Evolutionary conservation across 2,113 vertebrate species (phyloP).

Genomic region (Megaceryle torquata): DNA sequence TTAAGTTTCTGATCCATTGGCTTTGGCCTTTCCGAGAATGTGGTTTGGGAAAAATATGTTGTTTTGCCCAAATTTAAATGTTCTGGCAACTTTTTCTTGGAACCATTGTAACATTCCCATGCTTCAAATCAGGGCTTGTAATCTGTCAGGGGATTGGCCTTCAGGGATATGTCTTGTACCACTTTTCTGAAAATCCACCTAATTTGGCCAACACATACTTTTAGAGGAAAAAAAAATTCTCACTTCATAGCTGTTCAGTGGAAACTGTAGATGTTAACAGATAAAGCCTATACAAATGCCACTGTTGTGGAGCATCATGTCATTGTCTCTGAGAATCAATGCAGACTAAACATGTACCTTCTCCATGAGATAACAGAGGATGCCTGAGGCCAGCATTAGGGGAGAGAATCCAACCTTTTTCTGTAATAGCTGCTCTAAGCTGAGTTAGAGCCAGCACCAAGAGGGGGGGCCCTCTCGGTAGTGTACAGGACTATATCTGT

Average conservation of each 20-base stretch:
- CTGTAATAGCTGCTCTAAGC: neutral
- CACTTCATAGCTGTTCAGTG: neutral
- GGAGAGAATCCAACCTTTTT: neutral
- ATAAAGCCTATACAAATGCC: neutral
- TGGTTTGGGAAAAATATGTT: slow-evolving; percentile 13
- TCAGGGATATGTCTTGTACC: neutral
- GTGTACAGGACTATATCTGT: neutral
- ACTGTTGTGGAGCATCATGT: neutral
- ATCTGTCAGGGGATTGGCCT: neutral
- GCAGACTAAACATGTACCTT: neutral
- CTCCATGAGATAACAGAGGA: neutral
- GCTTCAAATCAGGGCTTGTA: slow-evolving; percentile 17
- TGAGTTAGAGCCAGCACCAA: neutral
- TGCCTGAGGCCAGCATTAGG: neutral
- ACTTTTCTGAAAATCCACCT: slow-evolving; percentile 10
- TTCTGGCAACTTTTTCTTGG: slow-evolving; percentile 50
- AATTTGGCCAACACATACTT: neutral
- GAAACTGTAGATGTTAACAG: neutral
- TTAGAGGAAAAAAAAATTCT: neutral
- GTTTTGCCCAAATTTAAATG: slow-evolving; percentile 49
- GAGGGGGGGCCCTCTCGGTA: neutral
- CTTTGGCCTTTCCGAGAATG: slow-evolving; percentile 6
- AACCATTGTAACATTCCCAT: slow-evolving; percentile 33
- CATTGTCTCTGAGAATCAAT: neutral
- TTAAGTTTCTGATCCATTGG: neutral